A percentile compares a stretch with the other conserved stretches of the same genome.
Conservation (phyloP, 2,888 invertebrate species). For the Steinernema scapterisci region DNA sequence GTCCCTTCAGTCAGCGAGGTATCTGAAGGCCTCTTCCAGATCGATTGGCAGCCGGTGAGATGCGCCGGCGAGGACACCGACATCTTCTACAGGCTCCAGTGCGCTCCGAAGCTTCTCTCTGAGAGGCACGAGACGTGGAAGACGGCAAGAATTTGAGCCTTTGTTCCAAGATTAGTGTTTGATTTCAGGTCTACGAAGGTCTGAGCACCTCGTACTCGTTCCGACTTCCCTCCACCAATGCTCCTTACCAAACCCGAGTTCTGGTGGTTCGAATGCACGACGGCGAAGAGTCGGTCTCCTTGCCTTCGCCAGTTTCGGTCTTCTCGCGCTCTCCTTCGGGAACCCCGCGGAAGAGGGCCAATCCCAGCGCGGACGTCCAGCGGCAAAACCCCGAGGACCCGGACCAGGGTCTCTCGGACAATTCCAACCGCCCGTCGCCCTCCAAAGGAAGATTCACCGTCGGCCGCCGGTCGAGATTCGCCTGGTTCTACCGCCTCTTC, state of each 20-base stretch:
- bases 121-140: conserved; percentile 50
- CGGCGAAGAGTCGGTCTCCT: conserved; percentile 48
- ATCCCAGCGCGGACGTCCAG: neutral
- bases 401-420: neutral
- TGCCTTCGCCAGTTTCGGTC: conserved; percentile 45
- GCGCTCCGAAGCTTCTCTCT: conserved; percentile 37
- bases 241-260: conserved; percentile 78
- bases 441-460: conserved; percentile 1
- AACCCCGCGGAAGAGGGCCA: conserved; percentile 41
- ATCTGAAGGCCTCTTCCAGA: conserved; percentile 72
- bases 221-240: conserved; percentile 78
- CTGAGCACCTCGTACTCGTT: conserved; percentile 68
- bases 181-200: conserved; percentile 71
- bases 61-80: conserved; percentile 34
- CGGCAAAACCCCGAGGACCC: neutral
- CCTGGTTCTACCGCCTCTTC: conserved; percentile 29
- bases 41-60: conserved; percentile 75
- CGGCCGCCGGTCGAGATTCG: conserved; percentile 4
- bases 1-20: conserved; percentile 75
- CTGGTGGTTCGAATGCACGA: conserved; percentile 76
- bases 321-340: conserved; percentile 44
- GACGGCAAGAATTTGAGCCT: conserved; percentile 17
- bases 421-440: conserved; percentile 12
- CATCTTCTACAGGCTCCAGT: conserved; percentile 45
- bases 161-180: neutral